Conservation (phyloP, 53 echinoderm and acorn worm genomes). For the Echinometra lucunter region DNA sequence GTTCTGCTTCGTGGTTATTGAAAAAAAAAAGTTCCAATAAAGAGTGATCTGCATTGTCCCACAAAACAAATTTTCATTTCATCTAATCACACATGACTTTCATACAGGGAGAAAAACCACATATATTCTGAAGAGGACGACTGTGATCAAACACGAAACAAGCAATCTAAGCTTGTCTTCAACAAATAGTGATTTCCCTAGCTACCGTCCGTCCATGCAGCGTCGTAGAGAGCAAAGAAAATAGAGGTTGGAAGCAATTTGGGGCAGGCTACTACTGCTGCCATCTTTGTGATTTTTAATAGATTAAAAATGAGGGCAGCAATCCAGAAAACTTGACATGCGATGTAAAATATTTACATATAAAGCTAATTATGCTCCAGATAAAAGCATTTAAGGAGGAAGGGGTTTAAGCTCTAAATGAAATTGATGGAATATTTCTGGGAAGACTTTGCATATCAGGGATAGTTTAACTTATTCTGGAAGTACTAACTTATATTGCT, state of each 20-base stretch:
- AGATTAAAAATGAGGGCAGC: neutral
- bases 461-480: neutral
- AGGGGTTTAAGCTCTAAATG: neutral
- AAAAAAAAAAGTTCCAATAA: conserved; percentile 7
- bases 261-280: neutral
- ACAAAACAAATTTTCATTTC: conserved; percentile 43
- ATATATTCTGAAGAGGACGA: conserved; percentile 38
- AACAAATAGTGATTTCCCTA: conserved; percentile 59
- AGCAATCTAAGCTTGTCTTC: conserved; percentile 16
- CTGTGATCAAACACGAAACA: conserved; percentile 43
- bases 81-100: conserved; percentile 38
- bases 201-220: neutral
- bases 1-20: neutral
- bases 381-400: neutral
- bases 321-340: neutral
- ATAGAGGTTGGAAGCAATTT: conserved; percentile 54
- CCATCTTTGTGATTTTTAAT: conserved; percentile 34
- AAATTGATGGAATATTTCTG: neutral
- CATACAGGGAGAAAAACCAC: neutral
- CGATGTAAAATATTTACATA: neutral
- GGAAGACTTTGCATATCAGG: neutral
- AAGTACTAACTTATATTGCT: neutral
- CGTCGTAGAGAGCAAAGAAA: conserved; percentile 22
- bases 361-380: neutral
- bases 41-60: conserved; percentile 44